Evolutionary conservation across 2,888 invertebrate genomes (phyloP).

Genomic region (Pheosia tremula): DNA sequence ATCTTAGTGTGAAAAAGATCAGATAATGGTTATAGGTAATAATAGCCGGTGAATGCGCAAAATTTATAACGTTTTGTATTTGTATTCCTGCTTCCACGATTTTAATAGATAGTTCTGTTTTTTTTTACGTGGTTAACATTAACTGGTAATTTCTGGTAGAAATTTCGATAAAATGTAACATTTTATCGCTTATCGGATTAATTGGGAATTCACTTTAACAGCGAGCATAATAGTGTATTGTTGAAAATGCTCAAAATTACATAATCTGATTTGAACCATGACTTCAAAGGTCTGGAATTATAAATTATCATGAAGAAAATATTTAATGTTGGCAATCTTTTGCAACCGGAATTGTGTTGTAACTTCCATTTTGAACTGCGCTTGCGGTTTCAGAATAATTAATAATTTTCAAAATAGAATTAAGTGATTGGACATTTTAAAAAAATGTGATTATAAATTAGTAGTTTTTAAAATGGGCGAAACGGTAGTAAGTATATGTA

Average conservation of each 20-base stretch:
- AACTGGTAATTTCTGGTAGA: neutral
- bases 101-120: neutral
- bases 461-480: conserved; percentile 19
- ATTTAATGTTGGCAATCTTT: neutral
- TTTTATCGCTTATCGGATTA: neutral
- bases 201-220: conserved; percentile 4
- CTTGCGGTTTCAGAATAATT: conserved; percentile 36
- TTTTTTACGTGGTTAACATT: neutral
- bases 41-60: conserved; percentile 5
- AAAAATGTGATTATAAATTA: conserved; percentile 34
- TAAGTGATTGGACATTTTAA: neutral
- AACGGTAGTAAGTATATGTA: conserved; percentile 18
- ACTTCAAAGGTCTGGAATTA: conserved; percentile 14
- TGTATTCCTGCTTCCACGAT: neutral
- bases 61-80: neutral
- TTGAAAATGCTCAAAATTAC: conserved; percentile 38
- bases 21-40: neutral
- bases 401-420: conserved; percentile 13
- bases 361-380: conserved; percentile 2
- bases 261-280: conserved; percentile 22
- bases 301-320: conserved; percentile 6
- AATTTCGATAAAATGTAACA: neutral
- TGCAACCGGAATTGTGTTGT: neutral
- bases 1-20: neutral
- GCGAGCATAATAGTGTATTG: conserved; percentile 34